Base-by-base conservation (phyloP, 1,140 invertebrate genomes). In the Uloborus diversus region DNA sequence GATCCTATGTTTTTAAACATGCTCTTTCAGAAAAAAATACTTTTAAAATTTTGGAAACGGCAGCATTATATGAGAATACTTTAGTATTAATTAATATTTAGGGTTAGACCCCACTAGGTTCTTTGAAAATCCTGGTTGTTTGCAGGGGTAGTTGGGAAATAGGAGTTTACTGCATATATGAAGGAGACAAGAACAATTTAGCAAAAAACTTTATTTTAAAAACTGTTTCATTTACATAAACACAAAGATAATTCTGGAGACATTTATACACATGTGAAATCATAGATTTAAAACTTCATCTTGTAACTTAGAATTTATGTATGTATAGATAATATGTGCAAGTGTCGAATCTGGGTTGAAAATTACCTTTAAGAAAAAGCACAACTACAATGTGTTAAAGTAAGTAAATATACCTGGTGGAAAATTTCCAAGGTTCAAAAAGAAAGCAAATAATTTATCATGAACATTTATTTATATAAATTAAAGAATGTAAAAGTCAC, bases 401-500 rank as follows among this genome's bases (percentile, higher is more conserved):
- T 62, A 23, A 17, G 28, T 35, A 30, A 33, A 33, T 33, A 7
- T 32, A 23, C 32, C 59, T 62, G 28, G 30, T 5, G n/a, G 17
- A 59, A 59, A 37, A 20, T 30, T 37, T 14, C 59, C 59, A 35
- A 33, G 59, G 4, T 62, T 62, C 4, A 62, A 25, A 66, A 49
- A 66, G 7, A 27, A 66, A 66, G 35, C 27, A 53, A 3, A 66
- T 20, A 35, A 37, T 78, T 61, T 65, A 49, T 78, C 32, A 65
- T 65, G 61, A 66, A 78, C 42, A 78, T 27, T 57, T 56, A 61
- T 78, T 37, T 66, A 78, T 78, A 64, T 78, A 78, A 78, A 78
- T 78, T 65, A 78, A 78, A 56, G 69, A 73, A 62, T 78, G 61
- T 56, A 64, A 75, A 62, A 47, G 73, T 56, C 66, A 78, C 73